Conservation (phyloP, 92 coral and sea anemone species). For the Meandrina meandrites region DNA sequence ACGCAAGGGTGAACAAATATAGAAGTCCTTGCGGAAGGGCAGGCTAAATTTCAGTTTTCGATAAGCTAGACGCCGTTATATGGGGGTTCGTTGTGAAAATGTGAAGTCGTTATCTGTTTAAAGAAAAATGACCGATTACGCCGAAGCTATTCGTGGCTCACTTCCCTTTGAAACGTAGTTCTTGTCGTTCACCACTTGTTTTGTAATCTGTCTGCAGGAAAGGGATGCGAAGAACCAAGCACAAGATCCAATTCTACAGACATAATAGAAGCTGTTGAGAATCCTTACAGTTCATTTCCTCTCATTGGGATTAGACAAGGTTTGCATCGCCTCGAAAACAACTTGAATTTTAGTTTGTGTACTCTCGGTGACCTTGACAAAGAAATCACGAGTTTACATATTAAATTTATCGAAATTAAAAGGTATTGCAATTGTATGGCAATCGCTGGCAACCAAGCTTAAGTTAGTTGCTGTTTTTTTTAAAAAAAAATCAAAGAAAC, state of each 20-base stretch:
- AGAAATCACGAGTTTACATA: not conserved
- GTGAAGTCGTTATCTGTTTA: not conserved
- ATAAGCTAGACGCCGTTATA: not conserved
- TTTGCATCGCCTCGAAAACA: not conserved
- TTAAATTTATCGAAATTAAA: too few species aligned
- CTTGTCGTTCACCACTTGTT: not conserved
- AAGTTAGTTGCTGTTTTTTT: too few species aligned
- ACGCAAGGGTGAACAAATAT: not conserved
- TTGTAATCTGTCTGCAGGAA: not conserved
- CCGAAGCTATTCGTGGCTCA: too few species aligned
- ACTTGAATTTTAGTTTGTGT: too few species aligned
- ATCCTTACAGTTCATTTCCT: constrained; percentile 10
- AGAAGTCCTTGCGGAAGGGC: not conserved
- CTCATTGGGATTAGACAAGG: not conserved
- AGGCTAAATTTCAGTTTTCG: not conserved
- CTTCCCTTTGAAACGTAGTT: too few species aligned
- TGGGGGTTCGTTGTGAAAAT: not conserved
- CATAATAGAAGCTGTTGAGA: constrained; percentile 5
- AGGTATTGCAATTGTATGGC: not conserved
- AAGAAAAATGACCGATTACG: too few species aligned
- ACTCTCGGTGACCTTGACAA: not conserved
- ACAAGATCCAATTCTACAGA: not conserved
- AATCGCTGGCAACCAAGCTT: not conserved
- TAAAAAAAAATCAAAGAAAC: not conserved
- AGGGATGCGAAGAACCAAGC: not conserved